These are phyloP conservation scores for Monomorium pharaonis DNA, from an alignment of 1,140 invertebrate species.

Conservation along the genomic window DNA sequence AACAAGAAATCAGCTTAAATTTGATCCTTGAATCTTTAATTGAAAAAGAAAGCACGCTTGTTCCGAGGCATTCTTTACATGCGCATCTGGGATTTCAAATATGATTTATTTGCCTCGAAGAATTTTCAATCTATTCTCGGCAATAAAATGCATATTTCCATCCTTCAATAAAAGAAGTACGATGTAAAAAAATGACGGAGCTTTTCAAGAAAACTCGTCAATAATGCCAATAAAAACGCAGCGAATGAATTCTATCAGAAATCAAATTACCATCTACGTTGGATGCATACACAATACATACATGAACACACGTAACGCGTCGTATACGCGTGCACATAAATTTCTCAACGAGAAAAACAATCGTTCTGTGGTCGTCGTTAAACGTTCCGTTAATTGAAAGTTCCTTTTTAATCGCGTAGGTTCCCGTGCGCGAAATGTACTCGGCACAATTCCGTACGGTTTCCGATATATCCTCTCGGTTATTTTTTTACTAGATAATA, in stretches of 20 bases:
- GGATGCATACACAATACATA: background rate
- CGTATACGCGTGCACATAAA: background rate
- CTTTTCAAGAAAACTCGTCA: background rate
- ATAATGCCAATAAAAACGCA: background rate
- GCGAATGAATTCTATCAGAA: background rate
- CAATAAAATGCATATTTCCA: background rate
- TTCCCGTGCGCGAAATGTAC: background rate
- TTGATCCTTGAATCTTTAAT: background rate
- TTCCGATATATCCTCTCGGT: conserved; percentile 60
- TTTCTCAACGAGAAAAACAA: background rate
- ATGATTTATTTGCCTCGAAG: background rate
- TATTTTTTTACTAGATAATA: conserved; percentile 76
- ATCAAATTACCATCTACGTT: background rate
- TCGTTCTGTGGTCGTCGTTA: background rate
- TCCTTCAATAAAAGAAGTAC: background rate
- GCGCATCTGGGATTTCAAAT: background rate
- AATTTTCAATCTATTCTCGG: background rate
- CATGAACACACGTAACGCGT: conserved; percentile 28
- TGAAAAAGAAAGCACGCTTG: conserved; percentile 2
- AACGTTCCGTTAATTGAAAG: conserved; percentile 5
- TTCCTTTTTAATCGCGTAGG: conserved; percentile 13
- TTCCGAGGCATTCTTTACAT: background rate
- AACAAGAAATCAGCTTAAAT: background rate
- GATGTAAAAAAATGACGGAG: background rate
- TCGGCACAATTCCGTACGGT: background rate